A percentile compares a stretch with the other conserved stretches of the same genome.
These are phyloP conservation scores for Epistrophe grossulariae DNA, from an alignment of 2,888 invertebrate genomes.

Conservation along the genomic window DNA sequence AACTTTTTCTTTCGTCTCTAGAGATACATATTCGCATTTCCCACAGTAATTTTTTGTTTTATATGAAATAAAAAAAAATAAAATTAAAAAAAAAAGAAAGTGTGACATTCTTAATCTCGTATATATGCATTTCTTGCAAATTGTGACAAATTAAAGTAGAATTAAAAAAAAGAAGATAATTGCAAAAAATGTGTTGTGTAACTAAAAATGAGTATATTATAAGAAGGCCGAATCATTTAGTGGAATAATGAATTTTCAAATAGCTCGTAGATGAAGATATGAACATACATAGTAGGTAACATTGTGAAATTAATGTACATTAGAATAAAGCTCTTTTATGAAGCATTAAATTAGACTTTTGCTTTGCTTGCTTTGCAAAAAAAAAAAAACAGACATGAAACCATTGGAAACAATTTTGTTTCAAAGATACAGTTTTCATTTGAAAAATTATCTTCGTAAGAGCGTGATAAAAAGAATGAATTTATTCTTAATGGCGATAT, in stretches of 20 bases:
- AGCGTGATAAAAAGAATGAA: no score
- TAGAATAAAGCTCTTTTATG: background rate
- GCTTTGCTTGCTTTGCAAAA: background rate
- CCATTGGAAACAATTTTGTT: no score
- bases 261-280: background rate
- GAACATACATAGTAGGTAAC: background rate
- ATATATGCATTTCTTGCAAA: background rate
- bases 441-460: no score
- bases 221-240: slow-evolving; percentile 20
- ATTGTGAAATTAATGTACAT: background rate
- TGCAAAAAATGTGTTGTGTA: slow-evolving; percentile 4
- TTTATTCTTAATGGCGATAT: no score
- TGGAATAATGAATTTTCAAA: background rate
- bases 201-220: background rate
- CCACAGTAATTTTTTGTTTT: background rate
- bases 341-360: background rate
- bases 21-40: background rate
- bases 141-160: slow-evolving; percentile 25
- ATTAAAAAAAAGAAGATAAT: background rate
- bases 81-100: background rate
- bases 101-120: slow-evolving; percentile 1
- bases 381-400: no score
- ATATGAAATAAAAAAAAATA: background rate
- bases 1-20: background rate
- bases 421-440: no score